Percentiles rank a stretch among this genome's conserved stretches.
Evolutionary conservation across 2,888 invertebrate genomes (phyloP).

Genomic region (Stictocephala bisonia): DNA sequence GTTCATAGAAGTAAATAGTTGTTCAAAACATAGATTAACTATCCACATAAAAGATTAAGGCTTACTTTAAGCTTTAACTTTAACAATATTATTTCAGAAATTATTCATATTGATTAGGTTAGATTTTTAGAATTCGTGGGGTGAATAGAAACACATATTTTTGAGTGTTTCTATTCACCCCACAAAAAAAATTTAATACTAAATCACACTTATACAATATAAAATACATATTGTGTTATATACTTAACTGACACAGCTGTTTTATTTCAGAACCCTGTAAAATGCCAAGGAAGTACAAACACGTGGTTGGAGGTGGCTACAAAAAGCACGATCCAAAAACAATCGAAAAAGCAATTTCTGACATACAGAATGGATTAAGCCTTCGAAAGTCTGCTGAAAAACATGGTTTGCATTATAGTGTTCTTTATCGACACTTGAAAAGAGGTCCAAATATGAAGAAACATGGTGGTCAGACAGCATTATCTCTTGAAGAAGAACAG

Average conservation of each 20-base stretch:
- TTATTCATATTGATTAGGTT: slow-evolving; percentile 22
- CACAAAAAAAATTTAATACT: slow-evolving; percentile 24
- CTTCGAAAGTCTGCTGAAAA: slow-evolving; percentile 38
- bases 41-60: slow-evolving; percentile 36
- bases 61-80: slow-evolving; percentile 35
- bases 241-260: slow-evolving; percentile 35
- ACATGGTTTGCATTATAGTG: slow-evolving; percentile 25
- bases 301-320: slow-evolving; percentile 34
- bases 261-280: slow-evolving; percentile 39
- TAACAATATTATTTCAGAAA: slow-evolving; percentile 36
- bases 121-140: slow-evolving; percentile 35
- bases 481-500: slow-evolving; percentile 49
- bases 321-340: slow-evolving; percentile 31
- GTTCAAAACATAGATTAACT: slow-evolving; percentile 27
- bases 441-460: slow-evolving; percentile 32
- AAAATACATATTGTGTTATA: slow-evolving; percentile 35
- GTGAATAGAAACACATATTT: slow-evolving; percentile 35
- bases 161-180: slow-evolving; percentile 42
- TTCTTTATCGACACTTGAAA: slow-evolving; percentile 45
- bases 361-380: slow-evolving; percentile 33
- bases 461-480: slow-evolving; percentile 49
- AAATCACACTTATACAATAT: slow-evolving; percentile 30
- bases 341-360: slow-evolving; percentile 35
- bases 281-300: slow-evolving; percentile 38
- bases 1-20: slow-evolving; percentile 17